Evolutionary conservation across 2,888 invertebrate species (phyloP).

Genomic region (Dasysyrphus tricinctus): DNA sequence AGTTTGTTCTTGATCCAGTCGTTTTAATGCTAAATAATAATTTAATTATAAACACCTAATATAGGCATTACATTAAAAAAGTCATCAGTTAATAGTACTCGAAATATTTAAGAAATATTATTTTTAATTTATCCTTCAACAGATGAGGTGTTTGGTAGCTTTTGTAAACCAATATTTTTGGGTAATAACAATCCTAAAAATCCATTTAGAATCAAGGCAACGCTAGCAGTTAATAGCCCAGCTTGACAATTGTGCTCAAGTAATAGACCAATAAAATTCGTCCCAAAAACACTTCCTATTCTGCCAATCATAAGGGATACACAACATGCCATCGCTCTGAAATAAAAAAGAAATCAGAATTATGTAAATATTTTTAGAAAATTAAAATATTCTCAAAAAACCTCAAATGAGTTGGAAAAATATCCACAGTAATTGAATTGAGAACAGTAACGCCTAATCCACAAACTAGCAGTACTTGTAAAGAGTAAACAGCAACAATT

Average conservation of each 20-base stretch:
- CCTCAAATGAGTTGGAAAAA: slow-evolving; percentile 68
- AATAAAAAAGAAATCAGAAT: slow-evolving; percentile 76
- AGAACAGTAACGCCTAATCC: slow-evolving; percentile 57
- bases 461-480: slow-evolving; percentile 51
- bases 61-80: not conserved
- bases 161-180: slow-evolving; percentile 45
- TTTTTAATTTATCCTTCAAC: slow-evolving; percentile 17
- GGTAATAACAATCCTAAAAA: slow-evolving; percentile 71
- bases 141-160: not conserved
- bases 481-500: slow-evolving; percentile 52
- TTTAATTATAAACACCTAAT: not conserved
- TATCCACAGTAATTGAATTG: slow-evolving; percentile 63
- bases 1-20: too few species aligned
- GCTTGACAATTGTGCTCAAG: slow-evolving; percentile 76
- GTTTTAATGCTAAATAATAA: too few species aligned
- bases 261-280: slow-evolving; percentile 75
- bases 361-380: too few species aligned
- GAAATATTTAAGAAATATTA: not conserved
- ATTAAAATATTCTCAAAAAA: not conserved
- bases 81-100: too few species aligned
- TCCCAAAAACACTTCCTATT: slow-evolving; percentile 76
- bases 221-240: slow-evolving; percentile 72
- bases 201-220: slow-evolving; percentile 67
- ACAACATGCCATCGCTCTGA: slow-evolving; percentile 77
- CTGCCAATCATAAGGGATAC: slow-evolving; percentile 77